Evolutionary conservation across 2,113 vertebrate genomes (phyloP).

Genomic region (Engraulis encrasicolus): DNA sequence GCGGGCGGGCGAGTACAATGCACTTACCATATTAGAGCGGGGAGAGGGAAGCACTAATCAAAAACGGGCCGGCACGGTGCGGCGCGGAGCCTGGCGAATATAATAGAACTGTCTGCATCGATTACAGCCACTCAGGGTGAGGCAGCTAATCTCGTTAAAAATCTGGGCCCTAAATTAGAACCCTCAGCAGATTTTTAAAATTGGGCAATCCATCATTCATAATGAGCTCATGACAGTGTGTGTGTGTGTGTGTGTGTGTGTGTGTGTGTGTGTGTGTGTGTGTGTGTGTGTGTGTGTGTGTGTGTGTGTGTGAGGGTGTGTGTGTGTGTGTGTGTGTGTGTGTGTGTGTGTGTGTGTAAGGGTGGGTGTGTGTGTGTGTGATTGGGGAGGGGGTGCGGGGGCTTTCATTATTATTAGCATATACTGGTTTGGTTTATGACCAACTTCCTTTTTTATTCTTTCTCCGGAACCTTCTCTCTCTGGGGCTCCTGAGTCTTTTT

Average conservation of each 20-base stretch:
- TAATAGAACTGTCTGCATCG: conserved; percentile 59
- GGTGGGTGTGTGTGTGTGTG: not conserved
- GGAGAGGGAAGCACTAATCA: not conserved
- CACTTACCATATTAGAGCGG: not conserved
- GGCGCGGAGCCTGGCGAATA: conserved; percentile 45
- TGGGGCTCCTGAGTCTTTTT: not conserved
- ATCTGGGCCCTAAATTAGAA: conserved; percentile 91
- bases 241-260: not conserved
- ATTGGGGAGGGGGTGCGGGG: not conserved
- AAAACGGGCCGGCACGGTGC: conserved; percentile 36
- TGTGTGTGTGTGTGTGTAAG: no score
- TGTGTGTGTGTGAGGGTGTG: no score
- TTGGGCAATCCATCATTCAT: conserved; percentile 92
- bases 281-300: not conserved
- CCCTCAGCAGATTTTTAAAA: conserved; percentile 85
- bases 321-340: not conserved
- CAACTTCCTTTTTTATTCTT: not conserved
- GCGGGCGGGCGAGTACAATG: not conserved
- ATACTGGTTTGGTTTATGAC: not conserved
- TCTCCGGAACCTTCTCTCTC: not conserved
- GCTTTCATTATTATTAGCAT: not conserved
- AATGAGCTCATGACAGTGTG: conserved; percentile 72
- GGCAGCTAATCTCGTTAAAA: conserved; percentile 67
- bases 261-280: not conserved
- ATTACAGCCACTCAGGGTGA: conserved; percentile 57